Evolutionary conservation across 2,113 vertebrate genomes (phyloP).

Genomic region (Regulus satrapa): DNA sequence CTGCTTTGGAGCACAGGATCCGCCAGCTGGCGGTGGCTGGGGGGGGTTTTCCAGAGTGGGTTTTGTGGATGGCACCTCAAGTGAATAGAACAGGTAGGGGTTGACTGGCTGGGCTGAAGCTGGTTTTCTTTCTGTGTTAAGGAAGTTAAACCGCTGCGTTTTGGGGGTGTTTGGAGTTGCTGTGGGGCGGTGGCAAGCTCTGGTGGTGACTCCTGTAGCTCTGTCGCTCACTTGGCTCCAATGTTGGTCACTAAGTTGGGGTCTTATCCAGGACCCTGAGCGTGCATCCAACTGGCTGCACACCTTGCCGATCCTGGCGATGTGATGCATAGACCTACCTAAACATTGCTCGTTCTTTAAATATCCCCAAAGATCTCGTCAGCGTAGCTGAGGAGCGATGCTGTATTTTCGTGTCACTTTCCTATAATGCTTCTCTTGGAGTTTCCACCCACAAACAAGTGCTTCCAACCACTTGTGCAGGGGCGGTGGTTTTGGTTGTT

Average conservation of each 20-base stretch:
- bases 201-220: not conserved
- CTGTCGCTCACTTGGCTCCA: not conserved
- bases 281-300: rapidly evolving
- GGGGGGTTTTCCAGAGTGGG: not conserved
- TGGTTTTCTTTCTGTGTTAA: not conserved
- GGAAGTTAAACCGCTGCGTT: not conserved
- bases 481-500: not conserved
- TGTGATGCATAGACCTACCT: not conserved
- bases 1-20: not conserved
- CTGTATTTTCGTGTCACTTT: not conserved
- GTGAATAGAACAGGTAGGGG: not conserved
- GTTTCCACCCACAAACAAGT: not conserved
- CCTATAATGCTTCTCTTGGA: not conserved
- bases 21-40: not conserved
- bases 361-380: not conserved
- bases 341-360: not conserved
- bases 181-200: not conserved
- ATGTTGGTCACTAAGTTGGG: rapidly evolving
- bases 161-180: not conserved
- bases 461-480: not conserved
- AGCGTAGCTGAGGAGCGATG: rapidly evolving
- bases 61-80: not conserved
- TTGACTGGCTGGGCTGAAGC: not conserved
- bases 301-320: not conserved
- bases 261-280: rapidly evolving